A percentile compares a stretch with the other conserved stretches of the same genome.
phyloP scores from a whole-genome alignment of 2,113 vertebrate genomes.

The Colistium nudipinnis region DNA sequence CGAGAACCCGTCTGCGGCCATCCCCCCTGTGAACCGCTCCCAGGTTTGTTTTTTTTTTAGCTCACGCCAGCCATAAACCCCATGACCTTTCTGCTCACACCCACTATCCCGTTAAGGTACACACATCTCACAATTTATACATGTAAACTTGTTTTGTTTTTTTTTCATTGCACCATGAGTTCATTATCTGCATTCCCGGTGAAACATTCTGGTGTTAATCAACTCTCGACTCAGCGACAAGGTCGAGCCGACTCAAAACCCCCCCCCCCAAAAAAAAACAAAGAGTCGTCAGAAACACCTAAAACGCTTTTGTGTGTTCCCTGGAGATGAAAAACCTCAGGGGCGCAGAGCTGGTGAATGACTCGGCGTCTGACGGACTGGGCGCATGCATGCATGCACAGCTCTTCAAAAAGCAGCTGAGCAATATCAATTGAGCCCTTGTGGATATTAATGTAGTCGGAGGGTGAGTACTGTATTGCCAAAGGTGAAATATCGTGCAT shows the following conservation, averaged over 20 bases:
- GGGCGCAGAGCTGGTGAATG: constrained; percentile 15
- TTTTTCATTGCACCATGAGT: constrained; percentile 74
- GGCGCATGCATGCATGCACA: constrained; percentile 65
- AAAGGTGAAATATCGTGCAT: constrained; percentile 44
- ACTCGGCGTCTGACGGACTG: constrained; percentile 36
- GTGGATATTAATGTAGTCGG: constrained; percentile 41
- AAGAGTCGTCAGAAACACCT: constrained; percentile 29
- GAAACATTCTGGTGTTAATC: constrained; percentile 65
- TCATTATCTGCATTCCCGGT: constrained; percentile 63
- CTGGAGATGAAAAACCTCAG: constrained; percentile 30
- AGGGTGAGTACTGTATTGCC: constrained; percentile 54
- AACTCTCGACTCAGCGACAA: constrained; percentile 37
- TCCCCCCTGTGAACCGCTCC: constrained; percentile 50
- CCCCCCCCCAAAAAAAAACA: too few relatives aligned
- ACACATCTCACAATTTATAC: constrained; percentile 65
- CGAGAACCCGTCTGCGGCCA: constrained; percentile 10
- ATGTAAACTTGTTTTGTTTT: constrained; percentile 80
- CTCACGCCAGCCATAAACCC: constrained; percentile 31
- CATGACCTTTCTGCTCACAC: constrained; percentile 40
- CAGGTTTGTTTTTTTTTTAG: constrained; percentile 23
- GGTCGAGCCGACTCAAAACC: too few relatives aligned
- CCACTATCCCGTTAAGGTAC: constrained; percentile 49
- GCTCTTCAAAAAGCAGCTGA: constrained; percentile 53
- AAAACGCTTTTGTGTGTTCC: constrained; percentile 17
- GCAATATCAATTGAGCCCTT: constrained; percentile 52